These are phyloP conservation scores for Dreissena rostriformis DNA, from an alignment of 1,140 invertebrate species.

Conservation along the genomic window DNA sequence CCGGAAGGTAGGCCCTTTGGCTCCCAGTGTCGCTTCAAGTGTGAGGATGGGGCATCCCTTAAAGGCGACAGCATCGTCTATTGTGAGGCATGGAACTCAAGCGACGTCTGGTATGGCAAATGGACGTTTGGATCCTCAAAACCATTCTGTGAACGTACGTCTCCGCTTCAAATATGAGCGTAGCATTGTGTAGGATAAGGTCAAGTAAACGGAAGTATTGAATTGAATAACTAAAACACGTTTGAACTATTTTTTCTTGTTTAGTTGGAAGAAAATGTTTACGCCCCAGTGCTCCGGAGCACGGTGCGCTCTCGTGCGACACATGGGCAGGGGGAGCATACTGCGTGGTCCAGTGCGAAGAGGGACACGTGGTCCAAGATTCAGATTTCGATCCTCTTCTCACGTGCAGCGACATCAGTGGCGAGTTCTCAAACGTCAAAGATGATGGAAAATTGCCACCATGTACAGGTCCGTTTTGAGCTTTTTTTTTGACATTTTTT, in stretches of 20 bases:
- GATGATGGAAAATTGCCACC: too few species aligned
- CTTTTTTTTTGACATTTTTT: too few species aligned
- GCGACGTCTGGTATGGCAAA: not conserved
- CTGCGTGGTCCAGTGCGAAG: slow-evolving; percentile 19
- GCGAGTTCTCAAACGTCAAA: too few species aligned
- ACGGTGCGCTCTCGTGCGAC: slow-evolving; percentile 16
- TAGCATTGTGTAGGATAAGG: too few species aligned
- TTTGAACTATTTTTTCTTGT: not conserved
- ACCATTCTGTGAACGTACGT: slow-evolving; percentile 37
- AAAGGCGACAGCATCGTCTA: not conserved
- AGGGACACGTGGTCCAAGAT: slow-evolving; percentile 2
- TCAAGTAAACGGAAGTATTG: too few species aligned
- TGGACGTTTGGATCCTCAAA: slow-evolving; percentile 20
- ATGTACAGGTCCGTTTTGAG: too few species aligned
- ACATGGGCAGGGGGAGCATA: slow-evolving; percentile 1
- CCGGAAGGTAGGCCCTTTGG: slow-evolving; percentile 1
- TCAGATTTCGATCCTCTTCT: too few species aligned
- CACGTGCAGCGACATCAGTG: too few species aligned
- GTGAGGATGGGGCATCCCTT: not conserved
- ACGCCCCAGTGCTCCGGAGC: not conserved
- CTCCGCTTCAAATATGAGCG: too few species aligned
- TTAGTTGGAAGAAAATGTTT: slow-evolving; percentile 1
- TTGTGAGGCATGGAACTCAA: not conserved
- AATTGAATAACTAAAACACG: too few species aligned
- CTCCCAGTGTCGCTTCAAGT: slow-evolving; percentile 5